phyloP scores from a whole-genome alignment of 92 coral and sea anemone species.

The Siderastrea siderea region DNA sequence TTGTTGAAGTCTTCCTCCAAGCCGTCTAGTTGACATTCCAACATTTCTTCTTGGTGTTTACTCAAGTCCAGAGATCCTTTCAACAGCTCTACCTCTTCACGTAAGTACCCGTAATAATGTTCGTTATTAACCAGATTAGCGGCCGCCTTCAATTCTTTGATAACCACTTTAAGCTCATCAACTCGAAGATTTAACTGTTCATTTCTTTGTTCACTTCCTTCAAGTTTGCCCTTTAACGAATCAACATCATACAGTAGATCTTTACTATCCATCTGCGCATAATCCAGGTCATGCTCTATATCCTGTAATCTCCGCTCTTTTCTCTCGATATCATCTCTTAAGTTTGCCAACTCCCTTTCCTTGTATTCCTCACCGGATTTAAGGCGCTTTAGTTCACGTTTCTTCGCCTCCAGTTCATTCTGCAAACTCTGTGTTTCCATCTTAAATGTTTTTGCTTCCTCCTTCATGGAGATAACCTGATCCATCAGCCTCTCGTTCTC shows the following conservation, averaged over 20 bases:
- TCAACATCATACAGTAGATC: slow-evolving; percentile 22
- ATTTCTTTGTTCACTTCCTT: not conserved
- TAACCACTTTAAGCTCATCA: not conserved
- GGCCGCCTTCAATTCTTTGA: not conserved
- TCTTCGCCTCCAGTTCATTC: slow-evolving; percentile 3
- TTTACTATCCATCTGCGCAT: not conserved
- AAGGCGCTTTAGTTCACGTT: not conserved
- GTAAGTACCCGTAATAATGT: slow-evolving; percentile 10
- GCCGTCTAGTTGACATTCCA: not conserved
- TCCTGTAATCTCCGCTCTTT: slow-evolving; percentile 20
- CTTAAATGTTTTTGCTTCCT: not conserved
- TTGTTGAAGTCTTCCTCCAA: not conserved
- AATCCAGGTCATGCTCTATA: not conserved
- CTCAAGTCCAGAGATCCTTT: slow-evolving; percentile 23
- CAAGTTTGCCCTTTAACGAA: slow-evolving; percentile 6
- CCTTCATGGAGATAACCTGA: slow-evolving; percentile 7
- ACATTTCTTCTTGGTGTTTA: not conserved
- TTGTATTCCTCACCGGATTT: slow-evolving; percentile 20
- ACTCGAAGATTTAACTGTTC: not conserved
- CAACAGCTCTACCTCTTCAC: slow-evolving; percentile 21
- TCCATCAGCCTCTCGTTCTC: not conserved
- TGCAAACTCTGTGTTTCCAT: not conserved
- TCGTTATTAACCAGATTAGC: not conserved
- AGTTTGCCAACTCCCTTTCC: slow-evolving; percentile 26
- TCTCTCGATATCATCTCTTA: slow-evolving; percentile 17